A percentile compares a stretch with the other conserved stretches of the same genome.
phyloP scores from a whole-genome alignment of 2,113 vertebrate genomes.

The Pristiophorus japonicus region DNA sequence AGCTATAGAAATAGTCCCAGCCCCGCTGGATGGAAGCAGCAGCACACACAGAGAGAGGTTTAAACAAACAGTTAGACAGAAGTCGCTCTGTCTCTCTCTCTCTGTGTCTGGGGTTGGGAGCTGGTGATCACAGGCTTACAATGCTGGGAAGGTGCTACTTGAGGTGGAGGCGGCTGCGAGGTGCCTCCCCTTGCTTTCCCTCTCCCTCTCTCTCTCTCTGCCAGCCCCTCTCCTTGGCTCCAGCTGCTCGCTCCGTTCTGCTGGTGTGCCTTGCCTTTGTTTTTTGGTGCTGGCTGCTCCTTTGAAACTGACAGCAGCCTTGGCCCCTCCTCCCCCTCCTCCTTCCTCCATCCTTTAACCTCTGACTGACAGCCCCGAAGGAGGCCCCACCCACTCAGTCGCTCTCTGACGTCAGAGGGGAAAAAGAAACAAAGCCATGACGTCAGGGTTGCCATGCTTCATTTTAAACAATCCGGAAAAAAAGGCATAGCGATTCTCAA shows the following conservation, averaged over 20 bases:
- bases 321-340: neutral
- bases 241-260: neutral
- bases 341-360: neutral
- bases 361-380: neutral
- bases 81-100: neutral
- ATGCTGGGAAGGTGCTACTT: neutral
- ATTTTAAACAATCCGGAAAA: neutral
- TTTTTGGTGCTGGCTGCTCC: neutral
- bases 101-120: neutral
- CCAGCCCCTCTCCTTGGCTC: neutral
- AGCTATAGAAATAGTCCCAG: neutral
- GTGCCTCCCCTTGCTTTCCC: neutral
- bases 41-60: neutral
- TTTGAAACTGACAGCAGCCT: neutral
- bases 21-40: neutral
- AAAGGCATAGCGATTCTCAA: neutral
- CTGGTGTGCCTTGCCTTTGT: neutral
- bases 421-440: neutral
- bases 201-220: no score
- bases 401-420: neutral
- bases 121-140: neutral
- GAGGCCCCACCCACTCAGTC: neutral
- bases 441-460: neutral
- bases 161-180: neutral
- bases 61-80: neutral